A percentile compares a stretch with the other conserved stretches of the same genome.
Evolutionary conservation across 1,140 invertebrate genomes (phyloP).

Genomic region (Calliphora vicina): DNA sequence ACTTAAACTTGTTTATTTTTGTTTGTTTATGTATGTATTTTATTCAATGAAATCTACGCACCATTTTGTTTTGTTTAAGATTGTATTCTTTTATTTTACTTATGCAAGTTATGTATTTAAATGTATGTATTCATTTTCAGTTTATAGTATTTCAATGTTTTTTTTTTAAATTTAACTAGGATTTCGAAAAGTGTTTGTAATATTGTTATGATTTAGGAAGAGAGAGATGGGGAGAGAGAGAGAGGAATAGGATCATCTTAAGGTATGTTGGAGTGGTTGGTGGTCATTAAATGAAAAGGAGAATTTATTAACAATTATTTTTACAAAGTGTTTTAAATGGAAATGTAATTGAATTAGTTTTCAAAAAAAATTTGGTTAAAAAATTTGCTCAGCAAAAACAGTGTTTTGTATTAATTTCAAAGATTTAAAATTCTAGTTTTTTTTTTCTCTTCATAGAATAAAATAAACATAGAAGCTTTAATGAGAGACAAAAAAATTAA

Average conservation of each 20-base stretch:
- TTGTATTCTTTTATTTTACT: not conserved
- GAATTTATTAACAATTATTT: slow-evolving; percentile 11
- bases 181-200: not conserved
- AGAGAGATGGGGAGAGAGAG: not conserved
- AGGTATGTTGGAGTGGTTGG: too few relatives aligned
- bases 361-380: not conserved
- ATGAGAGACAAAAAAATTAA: too few relatives aligned
- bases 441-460: too few relatives aligned
- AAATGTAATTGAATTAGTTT: not conserved
- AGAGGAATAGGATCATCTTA: not conserved
- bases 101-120: too few relatives aligned
- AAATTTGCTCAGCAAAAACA: not conserved
- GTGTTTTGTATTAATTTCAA: not conserved
- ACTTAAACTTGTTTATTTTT: too few relatives aligned
- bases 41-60: slow-evolving; percentile 21
- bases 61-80: slow-evolving; percentile 22
- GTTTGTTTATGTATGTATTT: not conserved
- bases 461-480: too few relatives aligned
- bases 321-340: not conserved
- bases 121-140: too few relatives aligned
- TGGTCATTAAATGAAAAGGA: not conserved
- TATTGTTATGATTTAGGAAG: not conserved
- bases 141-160: not conserved
- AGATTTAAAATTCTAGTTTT: too few relatives aligned
- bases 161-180: not conserved